A percentile compares a stretch with the other conserved stretches of the same genome.
These are phyloP conservation scores for Pelosia muscerda DNA, from an alignment of 2,888 invertebrate species.

Conservation along the genomic window DNA sequence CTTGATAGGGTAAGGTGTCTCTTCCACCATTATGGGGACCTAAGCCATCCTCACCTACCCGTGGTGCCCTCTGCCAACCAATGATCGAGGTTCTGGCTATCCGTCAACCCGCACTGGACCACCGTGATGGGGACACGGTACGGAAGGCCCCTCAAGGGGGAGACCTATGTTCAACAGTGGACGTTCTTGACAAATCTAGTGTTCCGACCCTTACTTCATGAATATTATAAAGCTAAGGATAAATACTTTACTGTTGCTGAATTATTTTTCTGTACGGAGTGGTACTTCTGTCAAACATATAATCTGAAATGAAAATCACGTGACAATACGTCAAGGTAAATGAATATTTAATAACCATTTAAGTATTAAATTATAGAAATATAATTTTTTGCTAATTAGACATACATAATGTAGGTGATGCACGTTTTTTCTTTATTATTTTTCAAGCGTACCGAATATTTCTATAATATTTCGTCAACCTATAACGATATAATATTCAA, in stretches of 20 bases:
- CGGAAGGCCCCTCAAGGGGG: no score
- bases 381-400: not conserved
- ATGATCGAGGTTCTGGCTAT: no score
- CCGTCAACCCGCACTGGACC: no score
- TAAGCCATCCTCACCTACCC: no score
- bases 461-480: not conserved
- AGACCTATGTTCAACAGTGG: no score
- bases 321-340: not conserved
- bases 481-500: no score
- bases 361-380: not conserved
- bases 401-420: not conserved
- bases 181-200: no score
- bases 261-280: not conserved
- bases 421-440: not conserved
- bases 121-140: no score
- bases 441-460: not conserved
- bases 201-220: not conserved
- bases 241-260: not conserved
- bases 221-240: not conserved
- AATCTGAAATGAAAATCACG: not conserved
- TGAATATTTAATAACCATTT: not conserved
- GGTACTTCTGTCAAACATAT: not conserved
- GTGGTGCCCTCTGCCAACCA: no score
- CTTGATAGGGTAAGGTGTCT: no score
- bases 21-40: no score